A percentile compares a stretch with the other conserved stretches of the same genome.
Conservation (phyloP, 2,797 vertebrate species). For the Eleutherodactylus coqui region DNA sequence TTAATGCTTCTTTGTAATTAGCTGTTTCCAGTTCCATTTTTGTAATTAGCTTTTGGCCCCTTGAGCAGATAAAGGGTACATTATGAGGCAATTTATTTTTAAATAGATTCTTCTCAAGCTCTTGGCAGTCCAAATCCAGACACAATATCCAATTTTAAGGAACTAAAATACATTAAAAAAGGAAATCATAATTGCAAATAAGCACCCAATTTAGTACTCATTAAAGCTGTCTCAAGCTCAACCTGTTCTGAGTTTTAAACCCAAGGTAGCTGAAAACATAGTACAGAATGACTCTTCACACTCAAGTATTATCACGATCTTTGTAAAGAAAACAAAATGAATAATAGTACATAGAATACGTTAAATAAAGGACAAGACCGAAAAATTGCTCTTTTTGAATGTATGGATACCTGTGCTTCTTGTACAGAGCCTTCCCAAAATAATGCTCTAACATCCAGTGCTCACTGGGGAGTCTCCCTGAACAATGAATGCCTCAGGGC, state of each 20-base stretch:
- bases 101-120: slow-evolving; percentile 48
- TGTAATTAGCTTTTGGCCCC: slow-evolving; percentile 59
- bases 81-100: slow-evolving; percentile 45
- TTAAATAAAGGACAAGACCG: neutral
- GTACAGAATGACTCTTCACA: slow-evolving; percentile 12
- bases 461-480: neutral
- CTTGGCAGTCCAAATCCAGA: slow-evolving; percentile 42
- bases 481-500: neutral
- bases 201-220: neutral
- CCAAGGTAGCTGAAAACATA: neutral
- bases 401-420: neutral
- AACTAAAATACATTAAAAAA: slow-evolving; percentile 39
- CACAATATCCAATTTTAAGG: slow-evolving; percentile 59
- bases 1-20: slow-evolving; percentile 51
- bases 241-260: neutral
- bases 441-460: neutral
- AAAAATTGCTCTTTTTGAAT: neutral
- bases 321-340: neutral
- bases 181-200: slow-evolving; percentile 32
- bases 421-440: too few species aligned
- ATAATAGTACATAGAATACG: neutral
- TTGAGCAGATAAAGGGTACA: slow-evolving; percentile 57
- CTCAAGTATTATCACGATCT: neutral
- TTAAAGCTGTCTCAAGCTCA: neutral
- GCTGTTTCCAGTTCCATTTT: slow-evolving; percentile 34